Percentiles rank a stretch among this genome's conserved stretches.
These are phyloP conservation scores for Gambelia wislizenii DNA, from an alignment of 2,797 vertebrate genomes.

Conservation along the genomic window DNA sequence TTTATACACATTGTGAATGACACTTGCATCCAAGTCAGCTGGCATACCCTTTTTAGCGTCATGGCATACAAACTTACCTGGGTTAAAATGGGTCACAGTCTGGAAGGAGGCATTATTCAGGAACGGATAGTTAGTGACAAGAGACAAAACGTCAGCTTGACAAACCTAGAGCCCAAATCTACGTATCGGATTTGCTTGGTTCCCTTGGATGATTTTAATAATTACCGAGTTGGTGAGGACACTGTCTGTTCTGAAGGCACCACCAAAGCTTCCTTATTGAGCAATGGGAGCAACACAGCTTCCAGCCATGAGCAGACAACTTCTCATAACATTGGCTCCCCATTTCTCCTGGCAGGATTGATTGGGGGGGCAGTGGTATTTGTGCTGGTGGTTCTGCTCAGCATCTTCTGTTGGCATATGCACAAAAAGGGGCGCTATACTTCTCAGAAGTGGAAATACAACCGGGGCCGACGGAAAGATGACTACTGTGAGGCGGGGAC, in stretches of 20 bases:
- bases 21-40: conserved; percentile 91
- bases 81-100: conserved; percentile 94
- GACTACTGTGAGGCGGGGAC: conserved; percentile 95
- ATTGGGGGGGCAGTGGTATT: conserved; percentile 94
- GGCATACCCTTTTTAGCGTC: conserved; percentile 91
- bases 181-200: conserved; percentile 95
- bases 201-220: conserved; percentile 92
- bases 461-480: conserved; percentile 95
- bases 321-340: conserved; percentile 90
- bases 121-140: conserved; percentile 92
- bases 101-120: conserved; percentile 90
- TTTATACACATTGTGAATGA: conserved; percentile 91
- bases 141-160: conserved; percentile 85
- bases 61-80: conserved; percentile 96
- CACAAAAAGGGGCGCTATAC: conserved; percentile 95
- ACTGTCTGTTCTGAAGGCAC: conserved; percentile 94
- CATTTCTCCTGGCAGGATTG: conserved; percentile 90
- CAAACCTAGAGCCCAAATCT: conserved; percentile 91
- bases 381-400: conserved; percentile 89
- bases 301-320: conserved; percentile 90
- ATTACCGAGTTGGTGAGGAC: conserved; percentile 90
- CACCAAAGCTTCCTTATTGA: conserved; percentile 87
- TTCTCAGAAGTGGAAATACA: conserved; percentile 98
- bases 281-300: conserved; percentile 83
- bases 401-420: conserved; percentile 95